Evolutionary conservation across 2,888 invertebrate genomes (phyloP).

Genomic region (Catocala sponsa): DNA sequence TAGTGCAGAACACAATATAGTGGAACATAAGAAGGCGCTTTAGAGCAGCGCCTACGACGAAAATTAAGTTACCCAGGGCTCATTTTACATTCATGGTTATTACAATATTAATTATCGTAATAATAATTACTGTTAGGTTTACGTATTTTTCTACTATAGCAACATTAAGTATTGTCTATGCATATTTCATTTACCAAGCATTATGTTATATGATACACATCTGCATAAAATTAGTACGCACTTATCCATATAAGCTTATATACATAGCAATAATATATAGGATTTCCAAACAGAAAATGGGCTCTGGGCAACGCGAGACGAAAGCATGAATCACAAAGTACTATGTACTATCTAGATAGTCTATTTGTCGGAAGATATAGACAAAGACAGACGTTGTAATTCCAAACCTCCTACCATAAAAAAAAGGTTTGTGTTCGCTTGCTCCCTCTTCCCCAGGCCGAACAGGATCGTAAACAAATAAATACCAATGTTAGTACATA

Average conservation of each 20-base stretch:
- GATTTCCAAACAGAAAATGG: conserved; percentile 30
- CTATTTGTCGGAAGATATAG: conserved; percentile 56
- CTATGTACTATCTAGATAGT: conserved; percentile 56
- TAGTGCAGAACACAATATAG: conserved; percentile 16
- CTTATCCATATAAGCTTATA: too few species aligned
- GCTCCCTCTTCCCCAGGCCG: conserved; percentile 82
- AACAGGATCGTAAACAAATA: conserved; percentile 83
- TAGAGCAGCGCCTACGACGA: conserved; percentile 16
- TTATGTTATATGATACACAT: too few species aligned
- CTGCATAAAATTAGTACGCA: too few species aligned
- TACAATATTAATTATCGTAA: background rate
- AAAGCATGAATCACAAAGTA: conserved; percentile 49
- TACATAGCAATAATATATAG: background rate
- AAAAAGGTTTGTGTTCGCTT: conserved; percentile 79
- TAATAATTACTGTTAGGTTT: too few species aligned
- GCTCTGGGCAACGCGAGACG: conserved; percentile 40
- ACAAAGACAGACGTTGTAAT: conserved; percentile 64
- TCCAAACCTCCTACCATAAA: conserved; percentile 85
- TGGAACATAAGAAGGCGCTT: conserved; percentile 6
- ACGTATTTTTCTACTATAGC: too few species aligned
- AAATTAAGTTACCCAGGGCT: conserved; percentile 42
- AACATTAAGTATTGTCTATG: too few species aligned
- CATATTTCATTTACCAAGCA: too few species aligned
- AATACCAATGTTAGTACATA: conserved; percentile 75
- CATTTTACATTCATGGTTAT: conserved; percentile 30